Evolutionary conservation across 2,888 invertebrate genomes (phyloP), one percentile per base, ranked within the genome.

Genomic region (Drosophila nr. medialis): DNA sequence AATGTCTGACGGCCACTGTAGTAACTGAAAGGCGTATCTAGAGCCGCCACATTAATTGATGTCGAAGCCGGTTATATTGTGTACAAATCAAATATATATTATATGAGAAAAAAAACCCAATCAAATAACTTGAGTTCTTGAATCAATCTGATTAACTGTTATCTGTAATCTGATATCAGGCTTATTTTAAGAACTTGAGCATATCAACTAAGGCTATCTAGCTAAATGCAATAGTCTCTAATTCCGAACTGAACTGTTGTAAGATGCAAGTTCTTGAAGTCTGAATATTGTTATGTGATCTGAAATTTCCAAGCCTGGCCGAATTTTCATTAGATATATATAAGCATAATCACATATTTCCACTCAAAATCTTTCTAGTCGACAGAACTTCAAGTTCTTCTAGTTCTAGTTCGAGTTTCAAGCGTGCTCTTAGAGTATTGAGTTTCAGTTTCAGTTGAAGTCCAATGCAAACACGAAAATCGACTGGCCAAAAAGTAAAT

Each of bases 381-480:
- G 36, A 58, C 21, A 13, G 34, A 6, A 24, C 18, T 36, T 24
- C 11, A 29, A 36, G 27, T 27, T 54, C 54, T 64, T 64, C 11
- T 24, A 24, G 24, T 45, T 71, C 56, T 56, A 75, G 49, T 30
- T 66, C 60, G 40, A 75, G 50, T 42, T 10, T 11, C 6, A 21
- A 24, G 48, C 38, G 34, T n/a, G 3, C 40, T 55, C n/a, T 5
- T 21, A 5, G 38, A 10, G 29, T 48, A 48, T 40, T 38, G 42
- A 32, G 59, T 58, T 69, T 36, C 32, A n/a, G 61, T 61, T 81
- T 67, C 64, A 71, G 65, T 80, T 84, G 80, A 82, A 72, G 82
- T 83, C 83, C 81, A 83, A 79, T 83, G 82, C 69, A 74, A 82
- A 76, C 78, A 24, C 49, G 75, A 66, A 53, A 64, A 70, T 64